Evolutionary conservation across 2,797 vertebrate genomes (phyloP), one percentile per base, ranked within the genome.

Genomic region (Clamator glandarius): DNA sequence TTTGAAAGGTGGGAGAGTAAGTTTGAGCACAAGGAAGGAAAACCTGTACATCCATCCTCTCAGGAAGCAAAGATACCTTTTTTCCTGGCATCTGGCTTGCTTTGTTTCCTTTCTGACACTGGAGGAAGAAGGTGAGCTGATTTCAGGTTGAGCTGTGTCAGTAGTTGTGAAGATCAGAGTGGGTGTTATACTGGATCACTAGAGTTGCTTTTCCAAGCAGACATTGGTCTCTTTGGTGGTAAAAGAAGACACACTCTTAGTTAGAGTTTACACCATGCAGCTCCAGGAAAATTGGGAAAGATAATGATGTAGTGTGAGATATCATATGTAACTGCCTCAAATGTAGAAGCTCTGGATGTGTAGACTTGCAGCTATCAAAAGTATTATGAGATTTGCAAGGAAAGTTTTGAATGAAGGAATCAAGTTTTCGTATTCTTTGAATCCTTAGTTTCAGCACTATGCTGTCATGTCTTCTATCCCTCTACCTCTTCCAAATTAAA

Each of bases 21-120:
- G 4, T 70, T 2, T 46, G 41, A 66, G 33, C 5, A 13, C 29
- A 44, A 18, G 17, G n/a, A 48, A 76, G 10, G 20, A 29, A 55
- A 55, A 55, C 15, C 39, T 7, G 1, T 3, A 77, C 48, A 14
- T 18, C 59, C 0, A 0, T 58, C 9, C 13, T 77, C 8, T 54
- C 26, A 68, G 29, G 28, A 70, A 39, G 15, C 4, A 55, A 31
- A 50, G 12, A 39, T 4, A 21, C 46, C 25, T 51, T 26, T 46
- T 46, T 5, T 29, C 33, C 9, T 28, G 63, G 6, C 5, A 42
- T 26, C 24, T 81, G 11, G 5, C 70, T 89, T 84, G 6, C 14
- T 58, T 91, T 77, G 21, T 75, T 90, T 80, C 11, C 17, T 6
- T 63, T 50, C 31, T 72, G 72, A 36, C 1, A 1, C 6, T 25